These are phyloP conservation scores for Oscheius onirici DNA, from an alignment of 2,888 invertebrate species.

Conservation along the genomic window DNA sequence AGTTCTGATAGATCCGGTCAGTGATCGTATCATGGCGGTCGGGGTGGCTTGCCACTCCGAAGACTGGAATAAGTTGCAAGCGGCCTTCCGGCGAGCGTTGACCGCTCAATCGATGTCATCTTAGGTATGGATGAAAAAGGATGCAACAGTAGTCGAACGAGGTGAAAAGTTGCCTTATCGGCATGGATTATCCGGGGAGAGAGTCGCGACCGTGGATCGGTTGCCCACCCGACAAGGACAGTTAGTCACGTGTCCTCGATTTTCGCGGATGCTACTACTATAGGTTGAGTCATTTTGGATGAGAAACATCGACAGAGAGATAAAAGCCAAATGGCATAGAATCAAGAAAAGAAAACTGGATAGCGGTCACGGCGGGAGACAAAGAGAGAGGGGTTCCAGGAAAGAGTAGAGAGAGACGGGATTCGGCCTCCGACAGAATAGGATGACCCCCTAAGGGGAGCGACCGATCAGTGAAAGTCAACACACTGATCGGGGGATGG, in stretches of 20 bases:
- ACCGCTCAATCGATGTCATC: conserved; percentile 16
- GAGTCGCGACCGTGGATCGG: not conserved
- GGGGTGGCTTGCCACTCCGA: not conserved
- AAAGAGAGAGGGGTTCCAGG: conserved; percentile 1
- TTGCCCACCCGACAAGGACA: not conserved
- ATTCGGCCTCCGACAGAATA: not conserved
- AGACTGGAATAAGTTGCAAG: conserved; percentile 22
- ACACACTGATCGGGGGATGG: not conserved
- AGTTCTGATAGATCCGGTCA: conserved; percentile 20
- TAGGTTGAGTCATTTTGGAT: no score
- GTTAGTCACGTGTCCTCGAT: conserved; percentile 1
- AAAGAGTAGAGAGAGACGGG: not conserved
- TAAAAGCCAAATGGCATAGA: no score
- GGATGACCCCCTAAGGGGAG: no score
- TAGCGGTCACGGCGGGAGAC: no score
- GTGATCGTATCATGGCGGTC: conserved; percentile 14
- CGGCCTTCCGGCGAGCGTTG: not conserved
- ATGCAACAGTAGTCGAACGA: not conserved
- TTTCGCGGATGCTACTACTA: not conserved
- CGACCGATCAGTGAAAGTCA: not conserved
- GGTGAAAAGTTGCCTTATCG: not conserved
- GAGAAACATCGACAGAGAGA: no score
- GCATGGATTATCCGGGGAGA: not conserved
- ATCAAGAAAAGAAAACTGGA: no score
- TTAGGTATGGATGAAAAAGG: not conserved